Percentiles rank a stretch among this genome's conserved stretches.
phyloP scores from a whole-genome alignment of 2,797 vertebrate species.

The Mormyrus hasselquistii region DNA sequence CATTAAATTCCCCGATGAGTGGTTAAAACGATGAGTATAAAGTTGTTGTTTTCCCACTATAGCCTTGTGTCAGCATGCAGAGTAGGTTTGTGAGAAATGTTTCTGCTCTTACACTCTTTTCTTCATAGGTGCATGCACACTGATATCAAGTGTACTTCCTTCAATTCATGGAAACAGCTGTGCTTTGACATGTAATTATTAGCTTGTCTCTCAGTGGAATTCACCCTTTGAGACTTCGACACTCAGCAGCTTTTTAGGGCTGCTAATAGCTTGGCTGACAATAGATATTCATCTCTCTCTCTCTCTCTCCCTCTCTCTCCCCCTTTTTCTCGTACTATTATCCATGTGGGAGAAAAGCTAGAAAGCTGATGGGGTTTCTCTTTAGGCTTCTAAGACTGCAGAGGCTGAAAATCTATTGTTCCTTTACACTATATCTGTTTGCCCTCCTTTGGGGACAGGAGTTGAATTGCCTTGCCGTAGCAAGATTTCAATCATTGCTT shows the following conservation, averaged over 20 bases:
- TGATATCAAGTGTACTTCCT: neutral
- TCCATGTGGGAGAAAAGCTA: neutral
- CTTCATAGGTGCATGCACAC: slow-evolving; percentile 8
- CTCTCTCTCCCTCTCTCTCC: neutral
- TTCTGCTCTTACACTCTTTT: neutral
- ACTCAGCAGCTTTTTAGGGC: slow-evolving; percentile 22
- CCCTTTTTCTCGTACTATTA: slow-evolving; percentile 22
- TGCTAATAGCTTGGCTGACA: slow-evolving; percentile 31
- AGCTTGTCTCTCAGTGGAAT: slow-evolving; percentile 33
- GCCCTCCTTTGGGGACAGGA: neutral
- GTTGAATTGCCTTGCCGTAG: neutral
- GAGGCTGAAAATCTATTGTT: neutral
- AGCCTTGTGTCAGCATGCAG: neutral
- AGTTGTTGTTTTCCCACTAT: neutral
- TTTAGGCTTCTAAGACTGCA: neutral
- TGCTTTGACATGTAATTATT: slow-evolving; percentile 36
- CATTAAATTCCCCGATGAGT: neutral
- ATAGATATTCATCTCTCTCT: slow-evolving; percentile 21
- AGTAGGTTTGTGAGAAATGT: neutral
- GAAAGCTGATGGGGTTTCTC: neutral
- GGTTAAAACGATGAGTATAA: neutral
- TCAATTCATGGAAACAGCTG: slow-evolving; percentile 28
- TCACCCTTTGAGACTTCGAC: slow-evolving; percentile 26
- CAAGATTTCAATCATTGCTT: neutral
- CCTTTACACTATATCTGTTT: neutral